phyloP scores from a whole-genome alignment of 2,797 vertebrate genomes.

The Hephaestus fuliginosus region DNA sequence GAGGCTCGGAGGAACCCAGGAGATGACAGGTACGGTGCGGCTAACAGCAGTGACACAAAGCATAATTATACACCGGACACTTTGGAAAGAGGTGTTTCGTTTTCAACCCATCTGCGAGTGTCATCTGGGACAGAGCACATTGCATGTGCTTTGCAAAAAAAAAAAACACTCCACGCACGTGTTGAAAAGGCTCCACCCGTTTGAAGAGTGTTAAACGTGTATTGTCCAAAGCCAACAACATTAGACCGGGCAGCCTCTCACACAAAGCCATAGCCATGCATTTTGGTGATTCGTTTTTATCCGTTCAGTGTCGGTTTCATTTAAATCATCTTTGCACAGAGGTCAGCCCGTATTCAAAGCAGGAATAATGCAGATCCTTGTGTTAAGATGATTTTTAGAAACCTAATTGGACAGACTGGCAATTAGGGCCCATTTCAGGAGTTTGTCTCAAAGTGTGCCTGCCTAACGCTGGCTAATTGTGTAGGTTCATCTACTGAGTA shows the following conservation, averaged over 20 bases:
- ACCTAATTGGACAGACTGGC: constrained; percentile 17
- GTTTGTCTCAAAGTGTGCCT: constrained; percentile 11
- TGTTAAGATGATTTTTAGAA: constrained; percentile 55
- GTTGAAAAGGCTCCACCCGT: constrained; percentile 68
- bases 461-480: not conserved
- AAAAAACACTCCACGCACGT: constrained; percentile 16
- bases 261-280: constrained; percentile 83
- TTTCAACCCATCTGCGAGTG: constrained; percentile 65
- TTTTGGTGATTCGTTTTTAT: constrained; percentile 40
- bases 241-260: constrained; percentile 78
- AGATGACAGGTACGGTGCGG: constrained; percentile 81
- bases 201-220: constrained; percentile 60
- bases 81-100: constrained; percentile 57
- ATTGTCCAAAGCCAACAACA: constrained; percentile 40
- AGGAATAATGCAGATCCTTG: constrained; percentile 36
- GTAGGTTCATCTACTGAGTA: too few relatives aligned
- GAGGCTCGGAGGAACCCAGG: constrained; percentile 86
- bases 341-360: constrained; percentile 15
- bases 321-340: constrained; percentile 51
- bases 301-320: constrained; percentile 27
- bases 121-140: not conserved
- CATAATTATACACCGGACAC: constrained; percentile 67
- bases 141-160: not conserved
- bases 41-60: constrained; percentile 73
- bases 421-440: constrained; percentile 64